phyloP scores from a whole-genome alignment of 2,888 invertebrate genomes.

The Phaedon cochleariae region DNA sequence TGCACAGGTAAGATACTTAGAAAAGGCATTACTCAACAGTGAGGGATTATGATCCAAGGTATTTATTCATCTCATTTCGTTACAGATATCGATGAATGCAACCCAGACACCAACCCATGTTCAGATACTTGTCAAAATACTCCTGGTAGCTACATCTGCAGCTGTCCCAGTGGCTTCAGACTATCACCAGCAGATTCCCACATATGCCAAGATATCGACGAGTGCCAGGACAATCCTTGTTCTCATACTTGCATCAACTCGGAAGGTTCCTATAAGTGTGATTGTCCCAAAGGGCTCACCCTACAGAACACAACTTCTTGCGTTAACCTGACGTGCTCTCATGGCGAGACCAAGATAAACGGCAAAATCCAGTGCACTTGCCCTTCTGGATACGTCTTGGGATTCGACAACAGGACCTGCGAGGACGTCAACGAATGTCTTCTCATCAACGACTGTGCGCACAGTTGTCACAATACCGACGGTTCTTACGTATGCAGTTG shows the following conservation, averaged over 20 bases:
- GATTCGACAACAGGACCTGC: slow-evolving; percentile 57
- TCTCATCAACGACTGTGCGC: slow-evolving; percentile 61
- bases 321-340: slow-evolving; percentile 56
- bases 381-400: slow-evolving; percentile 58
- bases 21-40: too few species aligned
- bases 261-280: slow-evolving; percentile 69
- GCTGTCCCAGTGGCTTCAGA: slow-evolving; percentile 65
- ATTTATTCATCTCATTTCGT: too few species aligned
- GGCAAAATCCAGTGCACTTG: slow-evolving; percentile 59
- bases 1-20: slow-evolving; percentile 57
- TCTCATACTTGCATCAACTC: slow-evolving; percentile 69
- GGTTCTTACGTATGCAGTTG: slow-evolving; percentile 70
- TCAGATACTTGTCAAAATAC: slow-evolving; percentile 66
- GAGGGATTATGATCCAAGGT: too few species aligned
- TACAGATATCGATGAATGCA: slow-evolving; percentile 61
- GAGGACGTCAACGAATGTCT: slow-evolving; percentile 62
- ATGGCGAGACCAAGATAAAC: slow-evolving; percentile 52
- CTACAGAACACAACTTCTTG: slow-evolving; percentile 53
- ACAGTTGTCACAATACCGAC: slow-evolving; percentile 65
- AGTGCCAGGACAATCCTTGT: slow-evolving; percentile 61
- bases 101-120: slow-evolving; percentile 59
- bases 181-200: slow-evolving; percentile 52
- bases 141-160: slow-evolving; percentile 67
- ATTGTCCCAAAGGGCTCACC: slow-evolving; percentile 49
- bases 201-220: slow-evolving; percentile 58